These are phyloP conservation scores for Sarcophilus harrisii DNA, from an alignment of 2,797 vertebrate genomes.

Conservation along the genomic window DNA sequence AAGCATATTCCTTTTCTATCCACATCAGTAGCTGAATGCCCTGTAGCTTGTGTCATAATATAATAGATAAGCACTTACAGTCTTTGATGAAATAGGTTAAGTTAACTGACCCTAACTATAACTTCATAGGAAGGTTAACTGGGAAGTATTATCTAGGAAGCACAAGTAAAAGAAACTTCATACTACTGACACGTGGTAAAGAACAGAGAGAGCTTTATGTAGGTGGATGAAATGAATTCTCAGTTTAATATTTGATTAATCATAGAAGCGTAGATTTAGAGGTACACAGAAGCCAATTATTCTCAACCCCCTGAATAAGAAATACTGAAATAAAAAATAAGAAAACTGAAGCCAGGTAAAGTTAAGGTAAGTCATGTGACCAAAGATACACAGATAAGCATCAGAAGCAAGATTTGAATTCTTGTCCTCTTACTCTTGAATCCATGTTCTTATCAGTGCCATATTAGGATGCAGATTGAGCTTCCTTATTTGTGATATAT, in stretches of 20 bases:
- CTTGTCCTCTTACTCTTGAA: neutral
- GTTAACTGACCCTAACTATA: neutral
- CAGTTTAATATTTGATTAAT: neutral
- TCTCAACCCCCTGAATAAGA: neutral
- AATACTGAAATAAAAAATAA: too few species aligned
- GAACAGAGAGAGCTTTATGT: neutral
- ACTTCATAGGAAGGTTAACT: neutral
- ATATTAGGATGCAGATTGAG: fast-evolving
- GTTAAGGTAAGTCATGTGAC: neutral
- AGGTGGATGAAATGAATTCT: neutral
- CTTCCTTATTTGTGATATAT: neutral
- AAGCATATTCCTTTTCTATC: neutral
- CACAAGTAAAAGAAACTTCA: neutral
- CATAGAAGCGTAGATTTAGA: neutral
- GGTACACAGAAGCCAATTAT: neutral
- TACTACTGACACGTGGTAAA: neutral
- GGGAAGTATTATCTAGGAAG: neutral
- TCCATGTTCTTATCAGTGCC: neutral
- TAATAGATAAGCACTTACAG: neutral
- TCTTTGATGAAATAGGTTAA: neutral
- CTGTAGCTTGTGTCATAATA: neutral
- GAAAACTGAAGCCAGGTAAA: neutral
- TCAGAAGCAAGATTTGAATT: neutral
- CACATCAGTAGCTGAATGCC: neutral
- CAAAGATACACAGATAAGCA: neutral